Evolutionary conservation across 2,113 vertebrate species (phyloP).

Genomic region (Chauna torquata): DNA sequence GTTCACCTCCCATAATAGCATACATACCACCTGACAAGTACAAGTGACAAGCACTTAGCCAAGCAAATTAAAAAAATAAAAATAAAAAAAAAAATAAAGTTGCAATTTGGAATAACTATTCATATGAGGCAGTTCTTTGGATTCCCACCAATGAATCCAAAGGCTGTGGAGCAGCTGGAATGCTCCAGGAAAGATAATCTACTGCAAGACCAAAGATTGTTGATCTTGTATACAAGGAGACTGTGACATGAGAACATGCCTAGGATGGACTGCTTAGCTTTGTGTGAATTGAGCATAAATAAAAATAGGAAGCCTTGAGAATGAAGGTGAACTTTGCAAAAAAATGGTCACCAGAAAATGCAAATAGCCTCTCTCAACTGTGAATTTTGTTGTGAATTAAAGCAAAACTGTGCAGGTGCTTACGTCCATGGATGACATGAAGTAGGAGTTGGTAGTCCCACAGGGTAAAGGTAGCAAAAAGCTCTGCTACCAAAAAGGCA

Average conservation of each 20-base stretch:
- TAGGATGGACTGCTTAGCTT: neutral
- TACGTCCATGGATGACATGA: neutral
- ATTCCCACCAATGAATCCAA: neutral
- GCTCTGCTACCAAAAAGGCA: neutral
- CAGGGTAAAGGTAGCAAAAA: neutral
- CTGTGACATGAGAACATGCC: neutral
- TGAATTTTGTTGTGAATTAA: neutral
- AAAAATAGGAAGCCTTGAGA: neutral
- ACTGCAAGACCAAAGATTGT: neutral
- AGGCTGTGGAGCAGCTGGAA: neutral
- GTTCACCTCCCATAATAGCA: neutral
- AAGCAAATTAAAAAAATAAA: neutral
- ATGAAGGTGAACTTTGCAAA: neutral
- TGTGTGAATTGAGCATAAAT: neutral
- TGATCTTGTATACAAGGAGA: neutral
- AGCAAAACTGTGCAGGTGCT: neutral
- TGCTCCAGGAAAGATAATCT: neutral
- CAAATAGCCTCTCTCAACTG: neutral
- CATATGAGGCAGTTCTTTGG: neutral
- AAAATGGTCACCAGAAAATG: neutral
- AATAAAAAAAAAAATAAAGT: neutral
- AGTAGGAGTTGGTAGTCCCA: neutral
- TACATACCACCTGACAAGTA: neutral
- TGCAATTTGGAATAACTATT: neutral
- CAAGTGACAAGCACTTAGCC: neutral